phyloP scores from a whole-genome alignment of 2,888 invertebrate genomes.

The Andrena chrysosceles region DNA sequence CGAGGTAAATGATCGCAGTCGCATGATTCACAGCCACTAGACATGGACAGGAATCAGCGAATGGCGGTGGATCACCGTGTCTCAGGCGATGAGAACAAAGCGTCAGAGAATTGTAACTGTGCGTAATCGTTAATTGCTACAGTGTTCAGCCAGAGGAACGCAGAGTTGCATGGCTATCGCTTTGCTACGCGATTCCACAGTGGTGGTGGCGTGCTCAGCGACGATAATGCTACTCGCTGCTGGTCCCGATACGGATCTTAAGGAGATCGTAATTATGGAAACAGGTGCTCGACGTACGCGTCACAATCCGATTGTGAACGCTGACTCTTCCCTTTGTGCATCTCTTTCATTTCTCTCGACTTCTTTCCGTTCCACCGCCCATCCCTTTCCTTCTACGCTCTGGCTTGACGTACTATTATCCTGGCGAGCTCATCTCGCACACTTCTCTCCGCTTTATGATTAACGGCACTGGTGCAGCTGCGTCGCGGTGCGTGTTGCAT shows the following conservation, averaged over 20 bases:
- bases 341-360: background rate
- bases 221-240: slow-evolving; percentile 65
- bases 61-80: slow-evolving; percentile 6
- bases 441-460: slow-evolving; percentile 56
- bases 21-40: background rate
- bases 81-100: slow-evolving; percentile 12
- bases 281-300: slow-evolving; percentile 78
- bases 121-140: slow-evolving; percentile 62
- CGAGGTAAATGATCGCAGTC: background rate
- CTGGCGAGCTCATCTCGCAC: slow-evolving; percentile 38
- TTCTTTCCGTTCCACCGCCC: slow-evolving; percentile 14
- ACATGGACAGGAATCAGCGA: background rate
- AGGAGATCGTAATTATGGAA: slow-evolving; percentile 77
- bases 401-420: slow-evolving; percentile 50
- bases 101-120: slow-evolving; percentile 25
- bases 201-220: slow-evolving; percentile 20
- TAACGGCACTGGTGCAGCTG: slow-evolving; percentile 67
- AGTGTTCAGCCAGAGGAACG: slow-evolving; percentile 19
- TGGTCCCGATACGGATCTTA: slow-evolving; percentile 67
- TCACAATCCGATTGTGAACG: slow-evolving; percentile 73
- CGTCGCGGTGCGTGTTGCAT: slow-evolving; percentile 58
- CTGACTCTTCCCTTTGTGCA: slow-evolving; percentile 31
- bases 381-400: slow-evolving; percentile 10
- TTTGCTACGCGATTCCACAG: slow-evolving; percentile 56
- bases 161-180: slow-evolving; percentile 41